Base-by-base conservation (phyloP, 2,888 invertebrate species). In the Tachina grossa region DNA sequence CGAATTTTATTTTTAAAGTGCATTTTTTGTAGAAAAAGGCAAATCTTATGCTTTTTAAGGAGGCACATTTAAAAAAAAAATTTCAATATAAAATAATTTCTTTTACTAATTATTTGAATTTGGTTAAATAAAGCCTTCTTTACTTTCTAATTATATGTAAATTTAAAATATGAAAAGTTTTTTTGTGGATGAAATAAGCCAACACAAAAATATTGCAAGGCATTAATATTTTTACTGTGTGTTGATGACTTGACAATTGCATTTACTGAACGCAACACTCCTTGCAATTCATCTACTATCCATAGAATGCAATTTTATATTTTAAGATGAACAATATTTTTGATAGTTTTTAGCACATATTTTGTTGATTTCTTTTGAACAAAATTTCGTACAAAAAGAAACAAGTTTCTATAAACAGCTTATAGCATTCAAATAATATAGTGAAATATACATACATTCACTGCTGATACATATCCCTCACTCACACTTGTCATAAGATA, bases 401-500 rank as follows among this genome's bases (percentile, higher is more conserved):
- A 51, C 55, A 19, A 45, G 43, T 41, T 45, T 10, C 43, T 68
- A 14, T 51, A 79, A 71, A 84, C 53, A 57, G 63, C 65, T 76
- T 65, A 9, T 16, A 63, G 49, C 43, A 71, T 63, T 69, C 57
- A 65, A 71, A 63, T 63, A 59, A 51, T 53, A 19, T 14, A 59
- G 13, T 31, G 43, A 22, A 61, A 61, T 16, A 31, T 43, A 49
- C 51, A 31, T 43, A 49, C 51, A 39, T 49, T 49, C 49, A 45
- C 51, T 45, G 59, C 69, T 61, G 51, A 47, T 47, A 41, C 22
- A 49, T 68, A 77, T 43, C 68, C 49, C 61, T 78, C 66, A 22
- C 61, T 63, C 77, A 57, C 65, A 85, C 75, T 83, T 79, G 75
- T 83, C 75, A 79, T 79, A 79, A 85, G 82, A 79, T 75, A 68